These are phyloP conservation scores for Lissocephala sabroskyi DNA, from an alignment of 2,888 invertebrate species.

Conservation along the genomic window DNA sequence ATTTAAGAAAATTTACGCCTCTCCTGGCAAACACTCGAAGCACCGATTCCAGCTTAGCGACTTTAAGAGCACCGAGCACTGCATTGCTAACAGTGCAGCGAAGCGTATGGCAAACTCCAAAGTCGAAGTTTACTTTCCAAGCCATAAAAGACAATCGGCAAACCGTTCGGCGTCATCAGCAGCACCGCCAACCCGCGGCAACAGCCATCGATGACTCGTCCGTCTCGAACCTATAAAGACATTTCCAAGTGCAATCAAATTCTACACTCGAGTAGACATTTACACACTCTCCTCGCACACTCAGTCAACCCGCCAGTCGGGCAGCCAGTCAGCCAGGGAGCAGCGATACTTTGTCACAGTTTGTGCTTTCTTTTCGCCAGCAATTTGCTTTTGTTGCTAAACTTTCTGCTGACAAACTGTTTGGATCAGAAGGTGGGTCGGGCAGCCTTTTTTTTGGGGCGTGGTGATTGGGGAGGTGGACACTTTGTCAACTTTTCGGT, in stretches of 20 bases:
- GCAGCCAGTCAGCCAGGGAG: too few relatives aligned
- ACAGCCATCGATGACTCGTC: conserved; percentile 48
- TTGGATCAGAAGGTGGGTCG: not conserved
- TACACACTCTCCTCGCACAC: conserved; percentile 21
- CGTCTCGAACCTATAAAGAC: conserved; percentile 52
- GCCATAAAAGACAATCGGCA: conserved; percentile 61
- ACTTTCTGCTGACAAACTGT: not conserved
- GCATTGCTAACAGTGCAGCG: conserved; percentile 30
- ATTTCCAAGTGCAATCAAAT: conserved; percentile 68
- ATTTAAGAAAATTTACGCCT: conserved; percentile 59
- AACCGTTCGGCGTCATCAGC: conserved; percentile 23
- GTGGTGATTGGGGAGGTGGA: not conserved
- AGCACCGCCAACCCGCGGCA: too few relatives aligned
- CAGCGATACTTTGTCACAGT: conserved; percentile 49
- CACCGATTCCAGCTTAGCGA: conserved; percentile 19
- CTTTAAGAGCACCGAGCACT: conserved; percentile 1
- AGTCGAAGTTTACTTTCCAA: conserved; percentile 64
- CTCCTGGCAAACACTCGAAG: conserved; percentile 34
- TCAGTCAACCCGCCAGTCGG: not conserved
- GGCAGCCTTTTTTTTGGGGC: too few relatives aligned
- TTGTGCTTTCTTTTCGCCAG: conserved; percentile 29
- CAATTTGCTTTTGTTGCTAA: conserved; percentile 18
- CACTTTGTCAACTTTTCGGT: conserved; percentile 47
- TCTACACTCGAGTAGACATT: conserved; percentile 64
- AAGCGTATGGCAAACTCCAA: conserved; percentile 34